Base-by-base conservation (phyloP, 1,140 invertebrate species). In the Brachionus angularis region DNA sequence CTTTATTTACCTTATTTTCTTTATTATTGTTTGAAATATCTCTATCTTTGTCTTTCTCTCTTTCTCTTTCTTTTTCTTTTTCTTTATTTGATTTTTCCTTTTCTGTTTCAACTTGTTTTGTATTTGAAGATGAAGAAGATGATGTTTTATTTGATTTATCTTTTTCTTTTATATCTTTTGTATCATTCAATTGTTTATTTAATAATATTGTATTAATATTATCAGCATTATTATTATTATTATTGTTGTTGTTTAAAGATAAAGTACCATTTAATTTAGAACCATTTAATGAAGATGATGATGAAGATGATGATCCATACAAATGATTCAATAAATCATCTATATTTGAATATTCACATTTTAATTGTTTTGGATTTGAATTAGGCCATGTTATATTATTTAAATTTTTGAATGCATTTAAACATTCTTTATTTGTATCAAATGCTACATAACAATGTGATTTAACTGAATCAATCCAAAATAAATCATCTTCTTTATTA, bases 341-440 rank as follows among this genome's bases (percentile, higher is more conserved):
- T 77, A 87, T 84, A 36, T 86, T 88, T 5, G 89, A 87, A 82
- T 90, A 97, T 75, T 96, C 92, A 5, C 96, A 93, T 76, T 87
- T 85, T n/a, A 97, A 84, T 71, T 88, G 88, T 82, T 96, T 96
- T 5, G 92, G 92, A 84, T 96, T 97, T 7, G 91, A 94, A 12
- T 89, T 83, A 3, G 94, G 94, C 94, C 94, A 98, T 50, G 88
- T 87, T 12, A 93, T 88, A 62, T 91, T 91, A 83, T 96, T 92
- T 21, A 98, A 83, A 25, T 91, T 91, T 83, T 92, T 89, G 74
- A 92, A 85, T 0, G 93, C 93, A 77, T 90, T 88, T 72, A 89
- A 86, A 3, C 93, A 92, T 82, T 95, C 84, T 71, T 88, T 87
- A 75, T 86, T 85, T 39, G 83, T 87, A 55, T 85, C 83, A 83